Base-by-base conservation (phyloP, 2,113 vertebrate species). In the Phyllostomus hastatus region DNA sequence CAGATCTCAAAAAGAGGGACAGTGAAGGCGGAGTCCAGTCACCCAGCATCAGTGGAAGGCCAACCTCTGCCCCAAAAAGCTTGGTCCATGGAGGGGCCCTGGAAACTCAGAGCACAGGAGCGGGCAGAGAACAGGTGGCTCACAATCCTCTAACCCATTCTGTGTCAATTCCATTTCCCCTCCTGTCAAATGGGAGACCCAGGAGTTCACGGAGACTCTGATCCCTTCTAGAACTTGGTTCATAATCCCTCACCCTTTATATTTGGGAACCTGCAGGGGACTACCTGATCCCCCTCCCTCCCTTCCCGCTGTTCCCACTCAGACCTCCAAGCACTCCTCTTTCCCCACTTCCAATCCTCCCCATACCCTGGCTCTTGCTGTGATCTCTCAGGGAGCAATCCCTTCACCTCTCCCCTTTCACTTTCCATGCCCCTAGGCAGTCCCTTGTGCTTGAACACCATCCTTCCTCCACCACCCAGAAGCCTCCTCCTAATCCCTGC, bases 191-290 rank as follows among this genome's bases (percentile, higher is more conserved):
- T 35, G 31, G 46, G 33, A 91, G 22, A 75, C 22, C 31, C 31
- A 48, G 50, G 50, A 35, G 10, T 54, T 94, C 59, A 54, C 6
- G 12, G 54, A 7, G 31, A 61, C 22, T 59, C 20, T 52, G 7
- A 20, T 69, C 50, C 38, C 81, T 72, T 94, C 80, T 54, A 92
- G 90, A 95, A 69, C 48, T 48, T 69, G 82, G 16, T 54, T 61
- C 35, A 1, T 50, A 33, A 66, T 31, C 19, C 80, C 67, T 85
- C 52, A 57, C 41, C 15, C 46, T 91, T 86, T 17, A 26, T 46
- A 57, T 75, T 28, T 26, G 61, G 10, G 22, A 67, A 10, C 41
- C 43, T 31, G 31, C 3, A 10, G 78, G 31, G 24, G 15, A 43
- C 43, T 48, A 57, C 26, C 10, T 61, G 46, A 48, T 48, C 38